Base-by-base conservation (phyloP, 1,140 invertebrate species). In the Lordiphosa clarofinis region DNA sequence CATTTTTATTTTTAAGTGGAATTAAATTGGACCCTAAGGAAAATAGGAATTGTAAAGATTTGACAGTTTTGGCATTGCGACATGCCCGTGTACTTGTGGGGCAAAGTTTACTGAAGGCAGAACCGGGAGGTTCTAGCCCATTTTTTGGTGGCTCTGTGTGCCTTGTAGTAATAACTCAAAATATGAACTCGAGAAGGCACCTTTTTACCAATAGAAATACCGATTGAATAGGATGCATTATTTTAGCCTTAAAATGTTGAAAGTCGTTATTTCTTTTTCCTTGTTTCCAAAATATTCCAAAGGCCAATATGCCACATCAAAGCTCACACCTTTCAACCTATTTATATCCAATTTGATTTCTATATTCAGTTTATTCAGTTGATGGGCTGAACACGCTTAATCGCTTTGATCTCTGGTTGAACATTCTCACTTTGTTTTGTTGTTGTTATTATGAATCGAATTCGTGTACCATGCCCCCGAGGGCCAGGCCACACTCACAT, bases 331-430 rank as follows among this genome's bases (percentile, higher is more conserved):
- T 81, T 48, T n/a, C 39, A 49, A 31, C 47, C 36, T 33, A 50
- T 53, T 64, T 48, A 58, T 19, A 13, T 13, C 11, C 6, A 58
- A 19, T 13, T 36, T n/a, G 21, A 24, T 52, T 15, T 11, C n/a
- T 46, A 21, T 50, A 33, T 56, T 60, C 37, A 37, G 33, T 9
- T n/a, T 28, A 59, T 61, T 42, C 37, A 37, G 33, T 9, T n/a
- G 50, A 58, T 43, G 63, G 63, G 56, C 37, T 12, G 31, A 31
- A 31, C 28, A 61, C 56, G 54, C 58, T 61, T 43, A 68, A 70
- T 48, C 54, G 67, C 76, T 82, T 76, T 69, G 79, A 78, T 82
- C 78, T 73, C 43, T 52, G 59, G 68, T 52, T 48, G 15, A 56
- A 53, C 28, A 56, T 28, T 33, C 52, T 66, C 38, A 39, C 33